phyloP scores from a whole-genome alignment of 2,888 invertebrate genomes.

The Leptothorax acervorum region DNA sequence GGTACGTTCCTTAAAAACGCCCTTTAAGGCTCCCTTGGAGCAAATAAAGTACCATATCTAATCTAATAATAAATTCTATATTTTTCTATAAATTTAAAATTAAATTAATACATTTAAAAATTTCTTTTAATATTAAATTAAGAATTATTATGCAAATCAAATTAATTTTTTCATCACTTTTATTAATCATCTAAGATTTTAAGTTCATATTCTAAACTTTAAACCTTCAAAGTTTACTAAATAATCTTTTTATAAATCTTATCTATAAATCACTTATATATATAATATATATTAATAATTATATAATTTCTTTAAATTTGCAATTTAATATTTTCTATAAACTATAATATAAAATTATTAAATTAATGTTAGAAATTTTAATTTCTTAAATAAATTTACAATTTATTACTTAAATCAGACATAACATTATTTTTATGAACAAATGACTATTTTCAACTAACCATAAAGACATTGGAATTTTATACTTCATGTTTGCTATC shows the following conservation, averaged over 20 bases:
- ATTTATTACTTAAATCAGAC: constrained; percentile 88
- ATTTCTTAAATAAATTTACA: constrained; percentile 79
- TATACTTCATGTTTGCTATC: constrained; percentile 82
- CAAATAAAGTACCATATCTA: too few relatives aligned
- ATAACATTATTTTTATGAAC: constrained; percentile 88
- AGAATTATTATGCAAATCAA: too few relatives aligned
- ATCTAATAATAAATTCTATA: too few relatives aligned
- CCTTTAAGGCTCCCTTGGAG: too few relatives aligned
- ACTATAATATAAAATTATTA: constrained; percentile 39
- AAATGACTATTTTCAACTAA: constrained; percentile 87
- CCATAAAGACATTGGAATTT: constrained; percentile 90
- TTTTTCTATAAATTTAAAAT: not conserved
- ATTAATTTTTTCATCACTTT: not conserved
- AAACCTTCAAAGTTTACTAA: constrained; percentile 89
- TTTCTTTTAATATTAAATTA: too few relatives aligned
- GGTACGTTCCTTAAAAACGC: too few relatives aligned
- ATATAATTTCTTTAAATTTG: constrained; percentile 72
- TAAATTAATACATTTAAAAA: too few relatives aligned
- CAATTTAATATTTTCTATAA: constrained; percentile 64
- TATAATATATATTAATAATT: not conserved
- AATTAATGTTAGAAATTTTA: constrained; percentile 45
- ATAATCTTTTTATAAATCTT: constrained; percentile 85
- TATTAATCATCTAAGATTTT: not conserved
- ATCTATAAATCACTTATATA: too few relatives aligned
- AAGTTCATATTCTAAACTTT: constrained; percentile 85